phyloP scores from a whole-genome alignment of 1,140 invertebrate species.

The Eufriesea mexicana region DNA sequence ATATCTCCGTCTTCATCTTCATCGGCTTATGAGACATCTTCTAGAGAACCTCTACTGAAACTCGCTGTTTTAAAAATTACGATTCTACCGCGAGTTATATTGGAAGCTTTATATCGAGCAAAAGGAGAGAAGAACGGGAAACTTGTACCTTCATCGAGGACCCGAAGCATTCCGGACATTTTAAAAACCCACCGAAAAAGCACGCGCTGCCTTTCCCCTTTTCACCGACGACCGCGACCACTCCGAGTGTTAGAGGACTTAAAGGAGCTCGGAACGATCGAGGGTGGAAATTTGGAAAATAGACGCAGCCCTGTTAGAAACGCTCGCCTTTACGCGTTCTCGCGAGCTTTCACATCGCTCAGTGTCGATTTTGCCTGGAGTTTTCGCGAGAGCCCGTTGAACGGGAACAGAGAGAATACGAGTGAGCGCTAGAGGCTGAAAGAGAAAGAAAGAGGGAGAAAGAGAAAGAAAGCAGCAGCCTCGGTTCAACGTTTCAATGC shows the following conservation, averaged over 20 bases:
- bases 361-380: constrained; percentile 52
- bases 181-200: background rate
- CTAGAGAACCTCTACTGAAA: too few species aligned
- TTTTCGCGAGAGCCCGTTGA: background rate
- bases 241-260: background rate
- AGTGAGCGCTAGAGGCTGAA: background rate
- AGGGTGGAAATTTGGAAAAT: constrained; percentile 22
- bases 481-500: constrained; percentile 65
- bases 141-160: background rate
- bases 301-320: background rate
- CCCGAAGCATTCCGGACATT: background rate
- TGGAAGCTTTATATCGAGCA: too few species aligned
- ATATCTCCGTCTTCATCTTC: too few species aligned
- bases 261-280: background rate
- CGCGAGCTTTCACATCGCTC: constrained; percentile 50
- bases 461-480: background rate
- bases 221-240: background rate
- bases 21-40: too few species aligned
- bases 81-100: too few species aligned
- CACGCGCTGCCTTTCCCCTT: background rate
- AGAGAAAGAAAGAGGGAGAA: background rate
- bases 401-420: too few species aligned
- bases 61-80: too few species aligned
- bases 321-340: constrained; percentile 16
- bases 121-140: background rate